These are phyloP conservation scores for Diploscapter pachys DNA, from an alignment of 1,140 invertebrate species.

Conservation along the genomic window DNA sequence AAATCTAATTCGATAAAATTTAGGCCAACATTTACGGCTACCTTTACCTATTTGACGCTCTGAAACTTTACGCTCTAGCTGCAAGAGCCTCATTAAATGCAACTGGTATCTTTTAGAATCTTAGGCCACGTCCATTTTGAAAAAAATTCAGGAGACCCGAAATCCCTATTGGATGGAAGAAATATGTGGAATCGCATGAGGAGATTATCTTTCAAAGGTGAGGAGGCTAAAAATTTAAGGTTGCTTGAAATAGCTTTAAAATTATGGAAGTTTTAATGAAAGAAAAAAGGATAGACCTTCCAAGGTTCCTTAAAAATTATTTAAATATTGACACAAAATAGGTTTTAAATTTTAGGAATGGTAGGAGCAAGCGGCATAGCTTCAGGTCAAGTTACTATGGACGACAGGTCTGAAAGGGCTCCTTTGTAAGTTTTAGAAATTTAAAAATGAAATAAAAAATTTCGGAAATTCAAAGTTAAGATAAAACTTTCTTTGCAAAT, in stretches of 20 bases:
- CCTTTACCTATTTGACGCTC: slow-evolving; percentile 52
- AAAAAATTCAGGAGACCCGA: slow-evolving; percentile 44
- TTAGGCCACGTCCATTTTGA: not conserved
- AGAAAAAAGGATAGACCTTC: slow-evolving; percentile 31
- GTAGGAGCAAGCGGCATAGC: slow-evolving; percentile 46
- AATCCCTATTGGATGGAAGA: slow-evolving; percentile 44
- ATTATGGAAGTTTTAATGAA: not conserved
- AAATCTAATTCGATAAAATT: slow-evolving; percentile 3
- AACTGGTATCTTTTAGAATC: slow-evolving; percentile 40
- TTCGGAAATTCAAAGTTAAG: no score
- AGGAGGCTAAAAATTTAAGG: not conserved
- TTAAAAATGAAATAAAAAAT: no score
- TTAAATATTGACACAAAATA: not conserved
- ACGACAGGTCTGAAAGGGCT: slow-evolving; percentile 56
- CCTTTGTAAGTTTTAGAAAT: slow-evolving; percentile 37
- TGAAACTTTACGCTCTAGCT: slow-evolving; percentile 54
- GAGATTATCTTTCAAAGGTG: slow-evolving; percentile 48
- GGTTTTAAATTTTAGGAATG: slow-evolving; percentile 30
- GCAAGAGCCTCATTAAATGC: slow-evolving; percentile 46
- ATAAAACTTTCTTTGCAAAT: no score
- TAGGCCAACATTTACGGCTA: slow-evolving; percentile 57
- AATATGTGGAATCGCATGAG: slow-evolving; percentile 56
- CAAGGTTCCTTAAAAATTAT: not conserved
- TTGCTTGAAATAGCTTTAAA: not conserved
- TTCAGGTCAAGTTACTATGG: slow-evolving; percentile 50